Percentiles rank a stretch among this genome's conserved stretches.
phyloP scores from a whole-genome alignment of 2,113 vertebrate species.

The Melanostigma gelatinosum region DNA sequence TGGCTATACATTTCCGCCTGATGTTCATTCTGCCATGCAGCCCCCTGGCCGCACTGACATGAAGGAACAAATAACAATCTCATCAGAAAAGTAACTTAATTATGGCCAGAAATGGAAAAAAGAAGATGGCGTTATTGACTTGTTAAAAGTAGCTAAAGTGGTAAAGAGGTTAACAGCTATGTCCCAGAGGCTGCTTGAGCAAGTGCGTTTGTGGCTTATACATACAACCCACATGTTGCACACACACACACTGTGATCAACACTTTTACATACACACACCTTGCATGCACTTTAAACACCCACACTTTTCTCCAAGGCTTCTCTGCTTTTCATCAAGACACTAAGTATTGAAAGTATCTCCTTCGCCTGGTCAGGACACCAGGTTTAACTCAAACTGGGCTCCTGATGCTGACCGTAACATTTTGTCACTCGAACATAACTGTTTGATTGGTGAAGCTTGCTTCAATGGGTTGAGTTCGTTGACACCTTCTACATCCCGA shows the following conservation, averaged over 20 bases:
- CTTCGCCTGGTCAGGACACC: not conserved
- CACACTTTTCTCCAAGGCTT: not conserved
- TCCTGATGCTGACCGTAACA: not conserved
- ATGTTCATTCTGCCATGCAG: slow-evolving; percentile 59
- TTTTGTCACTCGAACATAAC: not conserved
- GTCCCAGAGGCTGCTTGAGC: no score
- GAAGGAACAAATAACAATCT: slow-evolving; percentile 23
- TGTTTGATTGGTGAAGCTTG: not conserved
- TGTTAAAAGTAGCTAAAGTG: no score
- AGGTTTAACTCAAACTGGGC: not conserved
- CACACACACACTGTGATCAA: not conserved
- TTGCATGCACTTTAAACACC: not conserved
- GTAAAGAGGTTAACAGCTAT: not conserved
- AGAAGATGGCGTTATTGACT: slow-evolving; percentile 1
- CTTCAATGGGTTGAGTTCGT: slow-evolving; percentile 3
- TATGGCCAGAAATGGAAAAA: slow-evolving; percentile 11
- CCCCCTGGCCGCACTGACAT: slow-evolving; percentile 6
- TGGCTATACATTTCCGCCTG: slow-evolving; percentile 52
- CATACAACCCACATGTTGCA: not conserved
- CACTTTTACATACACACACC: not conserved
- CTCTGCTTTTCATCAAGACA: not conserved
- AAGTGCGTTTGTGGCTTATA: not conserved
- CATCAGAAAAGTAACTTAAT: slow-evolving; percentile 57
- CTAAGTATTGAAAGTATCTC: not conserved
- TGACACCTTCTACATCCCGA: not conserved